Base-by-base conservation (phyloP, 2,888 invertebrate species). In the Gymnoscelis rufifasciata region DNA sequence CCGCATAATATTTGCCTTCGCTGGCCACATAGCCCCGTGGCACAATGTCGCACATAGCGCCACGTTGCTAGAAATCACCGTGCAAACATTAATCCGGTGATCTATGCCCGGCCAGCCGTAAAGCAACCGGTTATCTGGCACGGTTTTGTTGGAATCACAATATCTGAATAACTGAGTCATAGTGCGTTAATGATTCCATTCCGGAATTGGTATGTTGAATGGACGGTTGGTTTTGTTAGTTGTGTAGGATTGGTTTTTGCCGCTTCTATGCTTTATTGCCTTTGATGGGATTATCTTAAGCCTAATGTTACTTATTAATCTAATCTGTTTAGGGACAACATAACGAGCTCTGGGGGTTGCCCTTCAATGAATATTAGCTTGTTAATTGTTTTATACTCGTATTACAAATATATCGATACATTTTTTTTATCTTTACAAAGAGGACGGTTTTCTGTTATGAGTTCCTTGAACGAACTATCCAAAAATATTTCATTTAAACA, bases 61-160 rank as follows among this genome's bases (percentile, higher is more conserved):
- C 52, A 52, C 54, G 48, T 48, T 51, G 58, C 56, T 58, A 56
- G 59, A 47, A 58, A 66, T 55, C 43, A 51, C 56, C 55, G 52
- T 59, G 62, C 58, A 59, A 59, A 62, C 60, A 63, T 63, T 68
- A 66, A 68, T 66, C 63, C 60, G 44, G 47, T 66, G 64, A 68
- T 64, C 57, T 65, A 65, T 59, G 52, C 53, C 51, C 54, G 48
- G 45, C 51, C 43, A 35, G 28, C 44, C 51, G 47, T 52, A 55
- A 45, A 55, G 38, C 47, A 44, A 41, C 48, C 36, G 39, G 53
- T 51, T 50, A 55, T 55, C 55, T 53, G 46, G 51, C 47, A 35
- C 7, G 27, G 53, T 51, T 50, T 51, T 43, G 53, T 48, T 48
- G 47, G 48, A 51, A 51, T 47, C 39, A 38, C 43, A 40, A 27